These are phyloP conservation scores for Apostichopus japonicus DNA, from an alignment of 35 echinoderm and acorn worm species.

Conservation along the genomic window DNA sequence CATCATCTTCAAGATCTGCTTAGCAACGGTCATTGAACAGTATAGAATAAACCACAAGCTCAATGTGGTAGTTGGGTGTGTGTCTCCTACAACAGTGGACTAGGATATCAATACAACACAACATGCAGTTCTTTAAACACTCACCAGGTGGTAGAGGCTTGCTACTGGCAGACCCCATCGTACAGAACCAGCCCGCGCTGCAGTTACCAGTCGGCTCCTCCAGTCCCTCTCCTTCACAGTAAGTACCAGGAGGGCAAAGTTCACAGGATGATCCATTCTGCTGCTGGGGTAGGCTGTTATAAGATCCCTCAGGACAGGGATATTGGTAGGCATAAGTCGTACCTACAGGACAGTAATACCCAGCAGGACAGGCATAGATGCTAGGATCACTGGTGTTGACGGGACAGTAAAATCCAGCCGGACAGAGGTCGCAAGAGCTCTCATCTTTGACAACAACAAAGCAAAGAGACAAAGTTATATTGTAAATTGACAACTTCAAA, in stretches of 20 bases:
- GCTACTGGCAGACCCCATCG: constrained; percentile 70
- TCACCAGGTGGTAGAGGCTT: constrained; percentile 86
- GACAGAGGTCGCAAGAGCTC: constrained; percentile 64
- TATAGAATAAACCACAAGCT: too few species aligned
- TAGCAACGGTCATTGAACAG: too few species aligned
- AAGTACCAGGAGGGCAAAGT: constrained; percentile 90
- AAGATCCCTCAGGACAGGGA: constrained; percentile 92
- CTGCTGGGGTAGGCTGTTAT: constrained; percentile 77
- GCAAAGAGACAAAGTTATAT: too few species aligned
- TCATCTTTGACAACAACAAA: constrained; percentile 48
- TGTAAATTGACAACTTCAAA: too few species aligned
- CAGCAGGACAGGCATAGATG: constrained; percentile 81
- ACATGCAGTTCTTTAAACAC: neutral
- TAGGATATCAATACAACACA: neutral
- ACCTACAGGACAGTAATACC: constrained; percentile 88
- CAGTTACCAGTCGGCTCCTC: constrained; percentile 86
- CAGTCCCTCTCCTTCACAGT: constrained; percentile 92
- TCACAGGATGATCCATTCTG: constrained; percentile 96
- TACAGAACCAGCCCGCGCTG: constrained; percentile 95
- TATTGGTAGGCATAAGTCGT: constrained; percentile 76
- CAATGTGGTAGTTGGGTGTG: too few species aligned
- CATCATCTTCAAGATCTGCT: too few species aligned
- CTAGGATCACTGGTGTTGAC: constrained; percentile 96
- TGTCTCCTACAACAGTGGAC: too few species aligned
- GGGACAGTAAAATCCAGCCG: constrained; percentile 83